Conservation (phyloP, 2,888 invertebrate species). For the Eupsilia transversa region DNA sequence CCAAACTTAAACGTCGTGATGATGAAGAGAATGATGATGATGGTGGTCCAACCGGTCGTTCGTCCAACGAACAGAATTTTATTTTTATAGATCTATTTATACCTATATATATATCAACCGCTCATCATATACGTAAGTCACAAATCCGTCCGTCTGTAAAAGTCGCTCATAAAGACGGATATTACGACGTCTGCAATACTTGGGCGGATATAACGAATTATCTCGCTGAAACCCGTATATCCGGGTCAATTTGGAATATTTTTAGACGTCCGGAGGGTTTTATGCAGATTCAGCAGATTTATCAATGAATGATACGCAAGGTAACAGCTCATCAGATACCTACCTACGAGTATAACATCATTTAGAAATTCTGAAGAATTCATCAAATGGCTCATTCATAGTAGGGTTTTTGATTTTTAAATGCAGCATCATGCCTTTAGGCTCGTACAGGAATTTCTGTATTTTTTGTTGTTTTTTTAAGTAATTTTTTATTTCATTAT, state of each 20-base stretch:
- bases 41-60: no score
- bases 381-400: not conserved
- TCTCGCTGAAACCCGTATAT: constrained; percentile 36
- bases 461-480: no score
- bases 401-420: not conserved
- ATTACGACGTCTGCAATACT: constrained; percentile 43
- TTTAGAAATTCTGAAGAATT: not conserved
- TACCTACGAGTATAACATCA: no score
- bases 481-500: no score
- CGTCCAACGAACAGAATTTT: not conserved
- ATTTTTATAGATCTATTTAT: not conserved
- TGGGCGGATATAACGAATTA: constrained; percentile 53
- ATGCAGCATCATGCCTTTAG: no score
- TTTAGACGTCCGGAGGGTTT: not conserved
- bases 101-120: not conserved
- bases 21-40: no score
- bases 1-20: no score
- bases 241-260: constrained; percentile 30
- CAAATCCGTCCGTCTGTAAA: constrained; percentile 24
- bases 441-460: no score
- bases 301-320: not conserved
- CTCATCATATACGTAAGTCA: constrained; percentile 7
- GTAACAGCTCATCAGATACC: not conserved
- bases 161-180: constrained; percentile 54
- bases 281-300: not conserved